Percentiles rank a stretch among this genome's conserved stretches.
These are phyloP conservation scores for Aphidius gifuensis DNA, from an alignment of 1,140 invertebrate species.

Conservation along the genomic window DNA sequence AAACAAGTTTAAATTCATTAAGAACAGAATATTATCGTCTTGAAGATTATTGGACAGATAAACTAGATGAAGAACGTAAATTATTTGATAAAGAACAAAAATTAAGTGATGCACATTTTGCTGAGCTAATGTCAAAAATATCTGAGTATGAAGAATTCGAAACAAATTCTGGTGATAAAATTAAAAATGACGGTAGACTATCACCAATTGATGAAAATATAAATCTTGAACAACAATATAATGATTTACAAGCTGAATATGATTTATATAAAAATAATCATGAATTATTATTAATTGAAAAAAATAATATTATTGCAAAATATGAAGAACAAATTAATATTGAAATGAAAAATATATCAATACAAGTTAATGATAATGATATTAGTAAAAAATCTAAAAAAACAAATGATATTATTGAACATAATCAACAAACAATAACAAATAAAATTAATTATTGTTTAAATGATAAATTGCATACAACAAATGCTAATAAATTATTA, in stretches of 20 bases:
- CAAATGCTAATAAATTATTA: too few species aligned
- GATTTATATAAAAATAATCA: constrained; percentile 56
- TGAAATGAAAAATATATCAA: too few species aligned
- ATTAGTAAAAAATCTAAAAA: not conserved
- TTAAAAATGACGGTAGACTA: constrained; percentile 56
- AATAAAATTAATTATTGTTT: too few species aligned
- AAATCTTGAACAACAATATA: constrained; percentile 71
- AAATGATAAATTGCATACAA: too few species aligned
- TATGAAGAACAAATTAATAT: constrained; percentile 55
- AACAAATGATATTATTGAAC: too few species aligned
- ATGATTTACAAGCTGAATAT: constrained; percentile 70
- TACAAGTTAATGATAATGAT: constrained; percentile 4
- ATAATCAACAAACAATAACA: too few species aligned
- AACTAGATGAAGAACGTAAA: constrained; percentile 74
- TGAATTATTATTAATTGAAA: constrained; percentile 50
- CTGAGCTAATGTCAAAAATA: constrained; percentile 70
- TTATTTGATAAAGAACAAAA: constrained; percentile 73
- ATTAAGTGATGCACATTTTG: constrained; percentile 73
- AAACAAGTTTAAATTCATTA: constrained; percentile 69
- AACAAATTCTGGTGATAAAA: constrained; percentile 59
- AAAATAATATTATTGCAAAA: constrained; percentile 58
- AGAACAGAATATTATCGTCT: constrained; percentile 75
- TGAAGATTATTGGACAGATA: constrained; percentile 80
- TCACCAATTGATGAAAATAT: constrained; percentile 75
- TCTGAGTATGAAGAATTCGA: constrained; percentile 69